Conservation (phyloP, 2,888 invertebrate species). For the Lycaena phlaeas region DNA sequence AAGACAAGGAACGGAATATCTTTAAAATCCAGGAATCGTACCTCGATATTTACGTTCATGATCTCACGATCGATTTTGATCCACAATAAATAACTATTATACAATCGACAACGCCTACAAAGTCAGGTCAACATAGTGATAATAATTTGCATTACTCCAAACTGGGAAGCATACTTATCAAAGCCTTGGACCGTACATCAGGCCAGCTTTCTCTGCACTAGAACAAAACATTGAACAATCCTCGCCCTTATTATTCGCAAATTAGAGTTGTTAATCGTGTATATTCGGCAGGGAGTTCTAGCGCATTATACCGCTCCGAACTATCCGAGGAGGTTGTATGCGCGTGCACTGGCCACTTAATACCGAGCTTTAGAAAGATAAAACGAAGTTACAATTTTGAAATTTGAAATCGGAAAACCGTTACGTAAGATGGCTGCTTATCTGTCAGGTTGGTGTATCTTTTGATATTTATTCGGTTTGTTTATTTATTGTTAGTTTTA, state of each 20-base stretch:
- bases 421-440: slow-evolving; percentile 27
- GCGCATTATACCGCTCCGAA: slow-evolving; percentile 18
- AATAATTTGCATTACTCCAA: slow-evolving; percentile 53
- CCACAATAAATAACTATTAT: slow-evolving; percentile 40
- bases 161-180: slow-evolving; percentile 61
- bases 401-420: slow-evolving; percentile 24
- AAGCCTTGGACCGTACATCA: slow-evolving; percentile 43
- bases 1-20: slow-evolving; percentile 14
- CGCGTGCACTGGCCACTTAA: slow-evolving; percentile 23
- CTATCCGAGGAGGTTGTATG: slow-evolving; percentile 21
- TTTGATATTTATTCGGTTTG: slow-evolving; percentile 11
- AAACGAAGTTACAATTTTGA: slow-evolving; percentile 28
- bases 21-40: slow-evolving; percentile 20
- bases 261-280: slow-evolving; percentile 12
- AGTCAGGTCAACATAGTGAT: slow-evolving; percentile 45
- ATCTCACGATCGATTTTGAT: slow-evolving; percentile 21
- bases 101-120: slow-evolving; percentile 45
- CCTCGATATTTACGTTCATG: slow-evolving; percentile 19
- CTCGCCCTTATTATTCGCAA: slow-evolving; percentile 11
- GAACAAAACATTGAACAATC: slow-evolving; percentile 11
- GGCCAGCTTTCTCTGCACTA: slow-evolving; percentile 40
- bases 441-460: slow-evolving; percentile 23
- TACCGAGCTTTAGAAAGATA: slow-evolving; percentile 28
- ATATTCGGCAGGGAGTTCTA: slow-evolving; percentile 11
- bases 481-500: slow-evolving; percentile 3